Base-by-base conservation (phyloP, 2,797 vertebrate species). In the Paratrypauchen microcephalus region DNA sequence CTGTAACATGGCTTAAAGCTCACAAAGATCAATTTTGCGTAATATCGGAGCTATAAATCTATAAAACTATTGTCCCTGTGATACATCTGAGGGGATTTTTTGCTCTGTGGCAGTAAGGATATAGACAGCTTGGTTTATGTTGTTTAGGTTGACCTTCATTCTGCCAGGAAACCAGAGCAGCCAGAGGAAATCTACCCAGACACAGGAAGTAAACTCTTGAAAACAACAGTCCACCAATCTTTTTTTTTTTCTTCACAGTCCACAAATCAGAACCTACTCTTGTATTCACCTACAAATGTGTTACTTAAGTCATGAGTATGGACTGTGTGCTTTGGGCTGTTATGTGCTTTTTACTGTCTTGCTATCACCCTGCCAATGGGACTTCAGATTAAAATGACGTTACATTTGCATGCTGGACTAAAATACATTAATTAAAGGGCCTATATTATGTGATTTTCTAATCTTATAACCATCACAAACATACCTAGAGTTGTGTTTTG, bases 141-240 rank as follows among this genome's bases (percentile, higher is more conserved):
- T 58, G 15, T 58, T 28, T 58, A 19, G 16, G 26, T 58, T 19
- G 56, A 58, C 56, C 56, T 58, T 58, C 41, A 45, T 45, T 13
- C 23, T 0, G 13, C 23, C 56, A 58, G 56, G 56, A 58, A 58
- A 58, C 56, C 56, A 58, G 26, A 4, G 56, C 26, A 58, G 26
- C 3, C 26, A 32, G 5, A 32, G 56, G 56, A 58, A 58, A 58
- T 28, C 26, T 30, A 19, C 54, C 3, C 56, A 28, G 56, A 58
- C 26, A 19, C 56, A 58, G 56, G 28, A 58, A 30, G 56, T 26
- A 30, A 58, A 58, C 56, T 58, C 56, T 58, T 9, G 50, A 52
- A 52, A 52, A 58, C 56, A 45, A 45, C 41, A 45, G 41, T 41
- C 39, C 39, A 41, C 12, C 11, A 39, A 11, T 39, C 6, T 39